Percentiles rank a stretch among this genome's conserved stretches.
These are phyloP conservation scores for Anseranas semipalmata DNA, from an alignment of 2,113 vertebrate species.

Conservation along the genomic window DNA sequence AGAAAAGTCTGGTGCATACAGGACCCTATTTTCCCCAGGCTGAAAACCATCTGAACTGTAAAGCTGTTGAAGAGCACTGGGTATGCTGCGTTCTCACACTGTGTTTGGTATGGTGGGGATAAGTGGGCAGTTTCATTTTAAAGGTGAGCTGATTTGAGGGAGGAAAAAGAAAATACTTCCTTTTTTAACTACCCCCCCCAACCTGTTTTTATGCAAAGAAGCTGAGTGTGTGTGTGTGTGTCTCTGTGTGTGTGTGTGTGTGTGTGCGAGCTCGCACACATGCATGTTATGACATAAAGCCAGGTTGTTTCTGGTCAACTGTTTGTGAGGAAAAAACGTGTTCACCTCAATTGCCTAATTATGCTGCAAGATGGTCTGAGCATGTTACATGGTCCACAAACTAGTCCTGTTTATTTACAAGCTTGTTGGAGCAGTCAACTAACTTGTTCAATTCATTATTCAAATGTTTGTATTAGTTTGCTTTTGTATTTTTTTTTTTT, in stretches of 20 bases:
- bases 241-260: fast-evolving
- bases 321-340: background rate
- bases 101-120: background rate
- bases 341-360: constrained; percentile 22
- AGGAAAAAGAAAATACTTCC: background rate
- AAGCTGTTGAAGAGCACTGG: background rate
- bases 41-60: background rate
- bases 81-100: fast-evolving
- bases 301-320: background rate
- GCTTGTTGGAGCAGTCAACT: constrained; percentile 1
- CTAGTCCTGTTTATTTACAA: background rate
- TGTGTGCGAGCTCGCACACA: fast-evolving
- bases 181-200: background rate
- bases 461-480: background rate
- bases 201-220: background rate
- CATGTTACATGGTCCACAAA: constrained; percentile 38
- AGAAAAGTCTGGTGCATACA: background rate
- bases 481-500: background rate
- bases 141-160: background rate
- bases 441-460: background rate
- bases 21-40: background rate
- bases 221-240: background rate
- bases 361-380: background rate
- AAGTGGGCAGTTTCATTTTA: fast-evolving
- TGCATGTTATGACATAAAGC: fast-evolving